Base-by-base conservation (phyloP, 1,140 invertebrate species). In the Bradysia coprophila region DNA sequence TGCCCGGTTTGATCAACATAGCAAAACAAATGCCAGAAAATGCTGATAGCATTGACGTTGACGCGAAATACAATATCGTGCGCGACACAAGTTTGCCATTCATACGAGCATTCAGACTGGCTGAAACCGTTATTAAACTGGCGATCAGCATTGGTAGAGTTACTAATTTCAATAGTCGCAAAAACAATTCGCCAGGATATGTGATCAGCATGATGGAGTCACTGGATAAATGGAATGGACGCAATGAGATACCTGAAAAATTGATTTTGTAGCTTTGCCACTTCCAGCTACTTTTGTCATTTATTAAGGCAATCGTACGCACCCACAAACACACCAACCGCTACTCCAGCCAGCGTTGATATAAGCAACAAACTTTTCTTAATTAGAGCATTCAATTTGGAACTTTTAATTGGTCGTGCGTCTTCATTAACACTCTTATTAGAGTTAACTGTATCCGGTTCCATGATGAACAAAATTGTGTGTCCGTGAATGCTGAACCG, bases 161-260 rank as follows among this genome's bases (percentile, higher is more conserved):
- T 77, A 90, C 83, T 43, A 90, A 66, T 60, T 90, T 88, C 9
- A 89, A 62, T 21, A 87, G 65, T 50, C 87, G 73, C 80, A 90
- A 88, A 56, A 91, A 90, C 8, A 91, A 65, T 53, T 91, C 87
- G 39, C 87, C 86, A n/a, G 86, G 87, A 63, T 91, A 91, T 2
- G 82, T 82, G 45, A 94, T 80, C 46, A 92, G 65, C 64, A 83
- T 73, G 9, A 88, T 73, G 10, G 76, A 72, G 52, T 84, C 78
- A 37, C 72, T 69, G 43, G 75, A 74, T 19, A 83, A 69, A 41
- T 74, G 59, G 31, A 77, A 60, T 11, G 73, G 70, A 48, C 82
- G 70, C 38, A 88, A 61, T 36, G 70, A 69, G 50, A 88, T 75
- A 45, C 85, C 84, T 86, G 54, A 36, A n/a, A n/a, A n/a, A n/a